These are phyloP conservation scores for Heliconius hortense DNA, from an alignment of 2,888 invertebrate genomes.

Conservation along the genomic window DNA sequence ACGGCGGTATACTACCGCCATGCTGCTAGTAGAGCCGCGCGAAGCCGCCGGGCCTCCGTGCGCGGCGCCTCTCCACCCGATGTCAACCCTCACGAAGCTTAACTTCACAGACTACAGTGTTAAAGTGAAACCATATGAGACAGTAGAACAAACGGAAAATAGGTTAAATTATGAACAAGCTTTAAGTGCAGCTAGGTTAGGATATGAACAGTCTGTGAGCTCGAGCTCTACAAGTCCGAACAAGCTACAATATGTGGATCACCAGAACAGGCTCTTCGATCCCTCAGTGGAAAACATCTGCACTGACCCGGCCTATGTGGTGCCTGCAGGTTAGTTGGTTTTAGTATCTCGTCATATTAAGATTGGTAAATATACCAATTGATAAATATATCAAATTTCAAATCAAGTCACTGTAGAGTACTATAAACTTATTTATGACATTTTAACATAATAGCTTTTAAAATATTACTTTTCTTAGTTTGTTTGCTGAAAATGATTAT, in stretches of 20 bases:
- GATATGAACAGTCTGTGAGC: conserved; percentile 68
- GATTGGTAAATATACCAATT: not conserved
- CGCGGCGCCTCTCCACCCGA: conserved; percentile 72
- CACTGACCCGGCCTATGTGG: conserved; percentile 63
- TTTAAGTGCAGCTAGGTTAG: conserved; percentile 65
- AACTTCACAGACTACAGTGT: conserved; percentile 78
- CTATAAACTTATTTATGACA: not conserved
- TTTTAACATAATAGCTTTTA: not conserved
- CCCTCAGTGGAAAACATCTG: conserved; percentile 67
- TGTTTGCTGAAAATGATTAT: not conserved
- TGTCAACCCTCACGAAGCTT: conserved; percentile 74
- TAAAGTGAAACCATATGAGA: conserved; percentile 71
- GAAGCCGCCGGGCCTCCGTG: conserved; percentile 86
- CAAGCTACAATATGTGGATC: conserved; percentile 69
- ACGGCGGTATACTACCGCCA: conserved; percentile 79
- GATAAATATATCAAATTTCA: too few relatives aligned
- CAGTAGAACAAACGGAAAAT: conserved; percentile 63
- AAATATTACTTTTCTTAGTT: not conserved
- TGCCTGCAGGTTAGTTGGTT: conserved; percentile 62
- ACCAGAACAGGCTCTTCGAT: conserved; percentile 71
- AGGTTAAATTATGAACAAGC: conserved; percentile 71
- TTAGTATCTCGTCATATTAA: conserved; percentile 5
- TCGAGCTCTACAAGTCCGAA: conserved; percentile 47
- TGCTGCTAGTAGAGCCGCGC: conserved; percentile 89
- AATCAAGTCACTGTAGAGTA: not conserved